Percentiles rank a stretch among this genome's conserved stretches.
Conservation (phyloP, 2,888 invertebrate genomes). For the Nymphalis polychloros region DNA sequence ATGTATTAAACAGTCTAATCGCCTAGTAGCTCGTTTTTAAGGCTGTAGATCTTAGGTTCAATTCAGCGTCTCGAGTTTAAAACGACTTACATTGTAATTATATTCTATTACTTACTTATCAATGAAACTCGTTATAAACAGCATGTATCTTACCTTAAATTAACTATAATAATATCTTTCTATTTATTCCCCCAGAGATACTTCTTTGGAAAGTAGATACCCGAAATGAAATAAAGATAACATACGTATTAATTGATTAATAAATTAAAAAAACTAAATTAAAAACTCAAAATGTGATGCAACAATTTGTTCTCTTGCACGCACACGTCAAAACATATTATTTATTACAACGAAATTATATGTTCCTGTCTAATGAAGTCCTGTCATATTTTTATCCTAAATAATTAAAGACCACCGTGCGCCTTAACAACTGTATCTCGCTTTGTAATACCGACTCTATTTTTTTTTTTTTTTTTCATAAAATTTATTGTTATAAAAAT, state of each 20-base stretch:
- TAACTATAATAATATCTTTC: slow-evolving; percentile 15
- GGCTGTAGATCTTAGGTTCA: too few species aligned
- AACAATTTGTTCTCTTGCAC: slow-evolving; percentile 52
- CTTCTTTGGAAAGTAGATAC: slow-evolving; percentile 8
- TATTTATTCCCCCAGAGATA: slow-evolving; percentile 12
- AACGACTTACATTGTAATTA: too few species aligned
- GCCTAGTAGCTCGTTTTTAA: too few species aligned
- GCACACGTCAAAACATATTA: slow-evolving; percentile 54
- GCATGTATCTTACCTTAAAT: slow-evolving; percentile 4
- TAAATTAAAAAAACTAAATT: slow-evolving; percentile 19
- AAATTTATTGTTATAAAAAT: slow-evolving; percentile 74
- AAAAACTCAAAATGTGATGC: slow-evolving; percentile 40
- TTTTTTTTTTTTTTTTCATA: slow-evolving; percentile 55
- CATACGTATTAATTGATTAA: slow-evolving; percentile 1
- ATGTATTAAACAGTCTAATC: too few species aligned
- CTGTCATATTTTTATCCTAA: slow-evolving; percentile 72
- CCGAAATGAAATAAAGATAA: slow-evolving; percentile 2
- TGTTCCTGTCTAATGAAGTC: slow-evolving; percentile 65
- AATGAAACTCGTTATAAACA: too few species aligned
- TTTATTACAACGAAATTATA: slow-evolving; percentile 62
- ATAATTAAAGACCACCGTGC: slow-evolving; percentile 75
- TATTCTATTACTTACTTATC: too few species aligned
- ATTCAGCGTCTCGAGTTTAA: too few species aligned
- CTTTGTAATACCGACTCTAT: slow-evolving; percentile 69
- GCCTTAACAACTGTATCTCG: slow-evolving; percentile 66